Evolutionary conservation across 2,113 vertebrate species (phyloP).

Genomic region (Pollimyrus isidori): DNA sequence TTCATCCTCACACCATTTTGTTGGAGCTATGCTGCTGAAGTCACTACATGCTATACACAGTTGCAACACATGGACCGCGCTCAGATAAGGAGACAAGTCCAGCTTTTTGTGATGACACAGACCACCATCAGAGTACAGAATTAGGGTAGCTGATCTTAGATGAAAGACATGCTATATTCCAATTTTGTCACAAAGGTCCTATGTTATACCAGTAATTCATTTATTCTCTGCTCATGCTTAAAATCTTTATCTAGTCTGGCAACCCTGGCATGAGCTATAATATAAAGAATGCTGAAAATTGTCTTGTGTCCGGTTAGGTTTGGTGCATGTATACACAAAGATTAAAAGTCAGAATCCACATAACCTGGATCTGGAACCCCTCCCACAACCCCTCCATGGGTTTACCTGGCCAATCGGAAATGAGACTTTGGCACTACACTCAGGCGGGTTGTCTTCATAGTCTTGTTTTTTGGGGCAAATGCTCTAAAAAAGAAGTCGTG

Average conservation of each 20-base stretch:
- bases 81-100: not conserved
- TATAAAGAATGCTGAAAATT: not conserved
- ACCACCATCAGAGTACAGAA: not conserved
- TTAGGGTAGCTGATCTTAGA: not conserved
- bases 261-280: not conserved
- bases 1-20: not conserved
- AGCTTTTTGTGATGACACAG: not conserved
- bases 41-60: not conserved
- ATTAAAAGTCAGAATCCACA: not conserved
- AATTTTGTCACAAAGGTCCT: not conserved
- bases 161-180: not conserved
- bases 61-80: not conserved
- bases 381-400: not conserved
- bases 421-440: not conserved
- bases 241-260: not conserved
- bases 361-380: not conserved
- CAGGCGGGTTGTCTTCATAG: not conserved
- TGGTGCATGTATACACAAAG: not conserved
- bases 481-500: not conserved
- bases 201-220: not conserved
- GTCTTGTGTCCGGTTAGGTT: not conserved
- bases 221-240: not conserved
- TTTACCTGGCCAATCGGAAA: not conserved
- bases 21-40: not conserved
- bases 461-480: not conserved